Conservation (phyloP, 1,140 invertebrate genomes). For the Geopemphigus sp. region DNA sequence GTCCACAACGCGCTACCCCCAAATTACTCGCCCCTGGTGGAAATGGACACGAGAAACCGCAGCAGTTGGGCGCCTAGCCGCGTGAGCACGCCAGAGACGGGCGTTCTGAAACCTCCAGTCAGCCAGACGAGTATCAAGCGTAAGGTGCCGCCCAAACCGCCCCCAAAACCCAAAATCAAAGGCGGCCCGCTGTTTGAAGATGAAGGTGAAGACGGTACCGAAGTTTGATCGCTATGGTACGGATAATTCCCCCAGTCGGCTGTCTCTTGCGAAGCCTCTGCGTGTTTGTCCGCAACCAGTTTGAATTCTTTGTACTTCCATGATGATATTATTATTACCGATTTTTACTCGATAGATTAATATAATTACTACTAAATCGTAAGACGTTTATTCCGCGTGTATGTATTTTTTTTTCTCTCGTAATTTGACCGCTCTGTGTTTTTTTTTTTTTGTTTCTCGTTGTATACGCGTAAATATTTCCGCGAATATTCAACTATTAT, state of each 20-base stretch:
- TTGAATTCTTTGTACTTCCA: slow-evolving; percentile 28
- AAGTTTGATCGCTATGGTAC: slow-evolving; percentile 62
- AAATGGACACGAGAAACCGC: slow-evolving; percentile 45
- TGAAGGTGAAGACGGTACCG: slow-evolving; percentile 81
- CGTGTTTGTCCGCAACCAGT: neutral
- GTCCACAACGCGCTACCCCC: slow-evolving; percentile 50
- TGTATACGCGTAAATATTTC: no score
- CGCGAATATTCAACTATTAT: no score
- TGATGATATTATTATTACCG: neutral
- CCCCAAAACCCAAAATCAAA: slow-evolving; percentile 75
- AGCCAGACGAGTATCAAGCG: slow-evolving; percentile 51
- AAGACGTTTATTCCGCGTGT: neutral
- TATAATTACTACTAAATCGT: no score
- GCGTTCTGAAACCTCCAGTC: slow-evolving; percentile 50
- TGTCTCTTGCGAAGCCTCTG: neutral
- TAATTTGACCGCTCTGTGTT: neutral
- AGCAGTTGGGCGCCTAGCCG: slow-evolving; percentile 47
- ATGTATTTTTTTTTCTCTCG: neutral
- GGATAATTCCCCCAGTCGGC: no score
- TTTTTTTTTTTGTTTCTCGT: neutral
- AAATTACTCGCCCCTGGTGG: slow-evolving; percentile 53
- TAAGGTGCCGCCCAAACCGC: slow-evolving; percentile 77
- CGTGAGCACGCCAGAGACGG: slow-evolving; percentile 41
- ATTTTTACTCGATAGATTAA: neutral
- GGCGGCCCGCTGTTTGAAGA: slow-evolving; percentile 74